These are phyloP conservation scores for Himantopus leucocephalus DNA, from an alignment of 2,113 vertebrate species.

Conservation along the genomic window DNA sequence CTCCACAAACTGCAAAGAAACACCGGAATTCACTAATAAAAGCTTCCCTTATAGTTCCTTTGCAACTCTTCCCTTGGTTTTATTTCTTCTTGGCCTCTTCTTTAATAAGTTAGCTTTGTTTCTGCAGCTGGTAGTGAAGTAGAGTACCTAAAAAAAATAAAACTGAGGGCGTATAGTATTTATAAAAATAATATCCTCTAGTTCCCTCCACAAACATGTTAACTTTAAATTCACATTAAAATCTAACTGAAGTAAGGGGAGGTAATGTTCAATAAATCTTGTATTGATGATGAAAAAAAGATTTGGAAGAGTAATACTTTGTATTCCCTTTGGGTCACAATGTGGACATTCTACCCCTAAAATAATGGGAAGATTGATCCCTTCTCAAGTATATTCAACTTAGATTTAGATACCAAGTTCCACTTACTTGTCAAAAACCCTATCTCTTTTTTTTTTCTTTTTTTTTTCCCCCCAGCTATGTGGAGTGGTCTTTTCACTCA, in stretches of 20 bases:
- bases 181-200: not conserved
- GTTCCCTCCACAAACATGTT: not conserved
- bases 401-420: not conserved
- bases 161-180: not conserved
- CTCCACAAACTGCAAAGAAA: not conserved
- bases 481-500: slow-evolving; percentile 96
- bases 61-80: not conserved
- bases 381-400: not conserved
- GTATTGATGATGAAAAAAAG: not conserved
- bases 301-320: not conserved
- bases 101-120: not conserved
- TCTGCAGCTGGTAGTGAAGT: not conserved
- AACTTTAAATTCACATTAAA: not conserved
- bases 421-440: fast-evolving
- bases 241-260: not conserved
- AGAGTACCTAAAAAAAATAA: not conserved
- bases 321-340: not conserved
- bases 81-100: not conserved
- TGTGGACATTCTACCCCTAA: not conserved
- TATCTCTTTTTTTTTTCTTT: not conserved
- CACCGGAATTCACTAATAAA: not conserved
- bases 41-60: not conserved
- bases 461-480: slow-evolving; percentile 78
- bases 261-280: not conserved
- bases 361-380: not conserved